Conservation (phyloP, 37 sponge, comb jelly and placozoan genomes). For the Ephydatia muelleri region DNA sequence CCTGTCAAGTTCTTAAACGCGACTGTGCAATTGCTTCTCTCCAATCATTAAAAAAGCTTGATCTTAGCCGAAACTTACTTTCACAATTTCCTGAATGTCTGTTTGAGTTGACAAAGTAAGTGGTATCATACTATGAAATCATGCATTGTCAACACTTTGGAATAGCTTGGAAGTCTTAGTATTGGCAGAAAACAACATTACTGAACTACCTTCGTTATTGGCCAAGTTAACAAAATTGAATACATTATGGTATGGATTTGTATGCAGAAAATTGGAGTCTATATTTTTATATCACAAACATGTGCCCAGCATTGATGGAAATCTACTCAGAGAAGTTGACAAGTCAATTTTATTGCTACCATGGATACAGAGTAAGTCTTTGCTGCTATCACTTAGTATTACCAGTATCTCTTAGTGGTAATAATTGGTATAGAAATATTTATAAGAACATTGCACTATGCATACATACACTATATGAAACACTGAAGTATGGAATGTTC, state of each 20-base stretch:
- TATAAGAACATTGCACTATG: too few relatives aligned
- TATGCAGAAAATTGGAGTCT: constrained; percentile 20
- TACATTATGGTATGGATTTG: constrained; percentile 32
- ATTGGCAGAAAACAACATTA: constrained; percentile 46
- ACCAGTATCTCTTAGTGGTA: neutral
- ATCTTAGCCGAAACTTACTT: constrained; percentile 44
- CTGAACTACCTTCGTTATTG: constrained; percentile 24
- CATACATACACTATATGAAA: too few relatives aligned
- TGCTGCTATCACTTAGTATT: neutral
- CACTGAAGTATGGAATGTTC: too few relatives aligned
- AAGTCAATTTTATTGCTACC: constrained; percentile 8
- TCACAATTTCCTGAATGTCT: constrained; percentile 17
- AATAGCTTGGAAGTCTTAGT: constrained; percentile 33
- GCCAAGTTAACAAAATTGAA: constrained; percentile 10
- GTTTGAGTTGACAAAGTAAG: constrained; percentile 22
- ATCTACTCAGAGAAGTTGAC: constrained; percentile 2
- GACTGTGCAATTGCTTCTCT: constrained; percentile 1
- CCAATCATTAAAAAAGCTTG: constrained; percentile 31
- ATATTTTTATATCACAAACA: constrained; percentile 3
- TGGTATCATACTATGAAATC: neutral
- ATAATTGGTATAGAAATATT: too few relatives aligned
- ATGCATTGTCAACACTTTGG: neutral
- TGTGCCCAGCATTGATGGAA: constrained; percentile 14
- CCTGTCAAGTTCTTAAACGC: neutral
- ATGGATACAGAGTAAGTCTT: constrained; percentile 20